phyloP scores from a whole-genome alignment of 1,140 invertebrate genomes.

The Hycleus phaleratus region DNA sequence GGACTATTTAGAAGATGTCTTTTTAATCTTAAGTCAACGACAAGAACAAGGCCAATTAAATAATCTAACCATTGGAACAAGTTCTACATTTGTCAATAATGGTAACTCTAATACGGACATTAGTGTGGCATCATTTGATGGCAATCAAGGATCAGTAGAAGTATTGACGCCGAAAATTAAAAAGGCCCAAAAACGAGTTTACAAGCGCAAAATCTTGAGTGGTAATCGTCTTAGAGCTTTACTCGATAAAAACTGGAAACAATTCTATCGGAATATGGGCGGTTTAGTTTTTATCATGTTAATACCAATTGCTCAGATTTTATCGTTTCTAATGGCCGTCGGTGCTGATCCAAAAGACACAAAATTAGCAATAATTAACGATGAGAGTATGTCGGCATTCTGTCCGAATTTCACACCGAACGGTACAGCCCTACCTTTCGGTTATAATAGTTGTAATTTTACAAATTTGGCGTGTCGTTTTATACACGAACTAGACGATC shows the following conservation, averaged over 20 bases:
- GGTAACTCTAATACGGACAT: slow-evolving; percentile 2
- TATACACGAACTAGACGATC: slow-evolving; percentile 44
- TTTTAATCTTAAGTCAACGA: slow-evolving; percentile 57
- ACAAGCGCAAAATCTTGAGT: slow-evolving; percentile 11
- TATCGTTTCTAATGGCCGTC: slow-evolving; percentile 71
- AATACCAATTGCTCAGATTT: slow-evolving; percentile 65
- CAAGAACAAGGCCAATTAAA: slow-evolving; percentile 44
- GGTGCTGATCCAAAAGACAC: slow-evolving; percentile 69
- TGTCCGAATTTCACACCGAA: slow-evolving; percentile 35
- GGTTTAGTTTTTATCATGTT: slow-evolving; percentile 49
- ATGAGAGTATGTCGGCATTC: slow-evolving; percentile 50
- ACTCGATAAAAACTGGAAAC: slow-evolving; percentile 32
- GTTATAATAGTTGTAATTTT: slow-evolving; percentile 43
- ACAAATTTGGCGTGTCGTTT: slow-evolving; percentile 52
- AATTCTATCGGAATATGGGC: slow-evolving; percentile 30
- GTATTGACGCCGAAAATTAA: slow-evolving; percentile 13
- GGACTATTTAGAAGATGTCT: slow-evolving; percentile 64
- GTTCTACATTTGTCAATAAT: too few species aligned
- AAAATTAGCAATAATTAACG: slow-evolving; percentile 65
- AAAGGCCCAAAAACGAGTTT: slow-evolving; percentile 17
- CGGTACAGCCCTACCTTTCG: slow-evolving; percentile 26
- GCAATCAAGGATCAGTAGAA: slow-evolving; percentile 1
- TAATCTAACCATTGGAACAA: background rate
- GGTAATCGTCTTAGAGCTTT: slow-evolving; percentile 23
- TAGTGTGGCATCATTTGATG: slow-evolving; percentile 4